Base-by-base conservation (phyloP, 2,888 invertebrate genomes). In the Apodemia hepburni region DNA sequence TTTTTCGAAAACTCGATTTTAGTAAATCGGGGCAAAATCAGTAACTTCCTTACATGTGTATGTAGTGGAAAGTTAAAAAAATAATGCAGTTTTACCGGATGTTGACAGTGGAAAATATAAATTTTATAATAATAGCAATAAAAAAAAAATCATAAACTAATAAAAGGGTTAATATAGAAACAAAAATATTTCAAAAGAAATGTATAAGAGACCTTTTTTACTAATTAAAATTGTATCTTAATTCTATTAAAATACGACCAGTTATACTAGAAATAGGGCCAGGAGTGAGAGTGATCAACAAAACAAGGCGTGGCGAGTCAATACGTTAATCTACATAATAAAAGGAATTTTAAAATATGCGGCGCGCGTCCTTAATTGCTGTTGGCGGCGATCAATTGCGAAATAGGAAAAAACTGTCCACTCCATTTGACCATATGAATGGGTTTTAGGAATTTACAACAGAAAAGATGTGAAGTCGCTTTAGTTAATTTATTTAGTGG, bases 271-370 rank as follows among this genome's bases (percentile, higher is more conserved):
- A 42, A n/a, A 45, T n/a, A 45, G 7, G 45, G 6, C 12, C 22
- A 61, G 27, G 42, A 22, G 15, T 60, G 5, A 33, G 63, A 49
- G 58, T 58, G 70, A 71, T 70, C 72, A 70, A 71, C 67, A 65
- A 70, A 73, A 70, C 68, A 69, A 69, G 71, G 74, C 68, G 66
- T 68, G 69, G 68, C 68, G 77, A 84, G 85, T 87, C 88, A 87
- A 87, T 86, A 85, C 83, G 85, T 78, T 84, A 83, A 89, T 90
- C 79, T 89, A 82, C 90, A 90, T 90, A 82, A 88, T 84, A 87
- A 89, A 83, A 83, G 85, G 76, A 81, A 82, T 80, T 79, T 85
- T 85, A 79, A 87, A 88, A 86, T 86, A 85, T 85, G 83, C 82
- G 81, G 75, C 80, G 73, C 73, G 71, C 71, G 79, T 80, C 80